Base-by-base conservation (phyloP, 2,888 invertebrate genomes). In the Ferrisia virgata region DNA sequence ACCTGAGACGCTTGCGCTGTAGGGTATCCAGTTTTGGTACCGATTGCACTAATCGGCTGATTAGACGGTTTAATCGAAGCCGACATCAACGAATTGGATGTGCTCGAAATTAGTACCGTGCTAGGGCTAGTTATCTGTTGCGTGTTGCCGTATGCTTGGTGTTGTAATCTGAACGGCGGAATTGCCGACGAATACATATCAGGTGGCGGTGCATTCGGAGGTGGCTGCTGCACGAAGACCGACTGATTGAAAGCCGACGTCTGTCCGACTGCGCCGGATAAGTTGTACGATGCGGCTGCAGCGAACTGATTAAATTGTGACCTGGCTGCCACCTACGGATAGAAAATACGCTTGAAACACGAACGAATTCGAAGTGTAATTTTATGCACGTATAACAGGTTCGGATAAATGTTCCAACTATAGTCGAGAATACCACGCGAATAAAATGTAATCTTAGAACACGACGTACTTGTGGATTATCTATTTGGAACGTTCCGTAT, bases 81-180 rank as follows among this genome's bases (percentile, higher is more conserved):
- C 5, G 96, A 95, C 95, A 96, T 96, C 86, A 96, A 91, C 43
- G 82, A 82, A 89, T 95, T 96, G 85, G 95, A 94, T 85, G 94
- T 94, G 86, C 95, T 94, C 53, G 95, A 95, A 86, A 96, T 96
- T 82, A 89, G 89, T 87, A 96, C 94, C 22, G 96, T 95, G 88
- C 93, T 95, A 80, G 95, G 95, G 89, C 94, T 96, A 88, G 92
- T 91, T 86, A 95, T 91, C 88, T 94, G 94, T 87, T 94, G 95
- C 81, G 93, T 94, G 88, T 95, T 95, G 22, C 94, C 94, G 88
- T 94, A 94, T 25, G 79, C 33, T 15, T 79, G 80, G 6, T 69
- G 69, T 69, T 85, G 88, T 87, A 92, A 89, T 85, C 92, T 90
- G 86, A 91, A 92, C 87, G 92, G 92, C 15, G 91, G 91, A 81